Conservation (phyloP, 23 tunicate species). For the Styela clava region DNA sequence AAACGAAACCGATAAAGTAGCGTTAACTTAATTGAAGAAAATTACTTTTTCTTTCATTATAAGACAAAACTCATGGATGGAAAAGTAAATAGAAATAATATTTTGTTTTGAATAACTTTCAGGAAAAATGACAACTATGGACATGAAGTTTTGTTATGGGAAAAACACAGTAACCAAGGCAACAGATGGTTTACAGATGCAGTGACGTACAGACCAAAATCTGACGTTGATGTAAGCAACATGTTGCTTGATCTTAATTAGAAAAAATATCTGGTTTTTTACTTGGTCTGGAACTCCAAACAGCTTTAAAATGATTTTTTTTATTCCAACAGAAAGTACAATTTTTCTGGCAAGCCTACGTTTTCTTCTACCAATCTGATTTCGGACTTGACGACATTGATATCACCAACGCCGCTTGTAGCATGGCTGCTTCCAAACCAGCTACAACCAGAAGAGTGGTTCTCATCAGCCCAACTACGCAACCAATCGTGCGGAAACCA, state of each 20-base stretch:
- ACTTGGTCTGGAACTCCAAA: too few species aligned
- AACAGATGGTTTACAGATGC: conserved; percentile 50
- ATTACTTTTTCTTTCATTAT: too few species aligned
- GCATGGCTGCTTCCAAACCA: conserved; percentile 32
- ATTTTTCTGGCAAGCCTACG: conserved; percentile 88
- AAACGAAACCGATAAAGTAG: too few species aligned
- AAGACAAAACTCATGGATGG: too few species aligned
- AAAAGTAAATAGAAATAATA: too few species aligned
- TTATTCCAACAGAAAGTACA: conserved; percentile 61
- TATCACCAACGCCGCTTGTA: conserved; percentile 34
- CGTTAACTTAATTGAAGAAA: too few species aligned
- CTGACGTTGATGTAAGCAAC: conserved; percentile 49
- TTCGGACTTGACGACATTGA: conserved; percentile 67
- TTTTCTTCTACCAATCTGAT: conserved; percentile 92
- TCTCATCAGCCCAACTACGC: conserved; percentile 9
- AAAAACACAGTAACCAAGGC: conserved; percentile 77
- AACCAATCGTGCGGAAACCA: conserved; percentile 20
- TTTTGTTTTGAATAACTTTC: neutral
- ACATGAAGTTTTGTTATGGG: conserved; percentile 80
- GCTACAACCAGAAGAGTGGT: conserved; percentile 4
- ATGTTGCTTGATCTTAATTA: too few species aligned
- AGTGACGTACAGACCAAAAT: conserved; percentile 47
- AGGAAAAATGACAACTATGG: conserved; percentile 55
- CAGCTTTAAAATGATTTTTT: too few species aligned
- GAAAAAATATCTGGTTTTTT: too few species aligned